Conservation (phyloP, 2,888 invertebrate species). For the Mamestra brassicae region DNA sequence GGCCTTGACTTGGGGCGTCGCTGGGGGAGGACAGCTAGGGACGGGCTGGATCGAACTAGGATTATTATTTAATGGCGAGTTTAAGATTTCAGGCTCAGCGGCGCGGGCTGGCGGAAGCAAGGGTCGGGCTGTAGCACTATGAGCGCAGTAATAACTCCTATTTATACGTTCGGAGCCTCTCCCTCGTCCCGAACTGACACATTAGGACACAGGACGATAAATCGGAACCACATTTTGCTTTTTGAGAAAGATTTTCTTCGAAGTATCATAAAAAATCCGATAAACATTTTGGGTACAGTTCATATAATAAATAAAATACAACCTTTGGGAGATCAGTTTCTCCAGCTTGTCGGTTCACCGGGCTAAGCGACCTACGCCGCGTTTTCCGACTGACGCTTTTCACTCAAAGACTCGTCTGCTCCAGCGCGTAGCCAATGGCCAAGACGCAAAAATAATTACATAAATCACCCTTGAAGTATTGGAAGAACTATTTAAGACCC, state of each 20-base stretch:
- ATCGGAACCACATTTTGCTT: not conserved
- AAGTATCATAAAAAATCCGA: not conserved
- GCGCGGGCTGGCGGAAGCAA: too few relatives aligned
- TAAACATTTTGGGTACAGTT: not conserved
- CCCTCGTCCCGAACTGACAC: not conserved
- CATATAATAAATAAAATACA: not conserved
- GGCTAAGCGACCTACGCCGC: not conserved
- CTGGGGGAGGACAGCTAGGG: too few relatives aligned
- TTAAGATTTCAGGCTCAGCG: too few relatives aligned
- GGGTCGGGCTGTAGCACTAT: not conserved
- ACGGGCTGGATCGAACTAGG: too few relatives aligned
- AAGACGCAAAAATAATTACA: slow-evolving; percentile 13
- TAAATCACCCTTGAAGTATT: slow-evolving; percentile 18
- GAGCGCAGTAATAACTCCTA: not conserved
- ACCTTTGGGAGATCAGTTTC: not conserved
- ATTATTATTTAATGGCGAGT: too few relatives aligned
- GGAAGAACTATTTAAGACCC: not conserved
- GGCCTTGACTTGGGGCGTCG: too few relatives aligned
- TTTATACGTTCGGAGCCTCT: not conserved
- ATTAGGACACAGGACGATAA: not conserved
- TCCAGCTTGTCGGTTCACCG: slow-evolving; percentile 17
- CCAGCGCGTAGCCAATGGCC: slow-evolving; percentile 4
- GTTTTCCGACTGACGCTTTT: slow-evolving; percentile 27
- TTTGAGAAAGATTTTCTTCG: not conserved
- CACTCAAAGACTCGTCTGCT: slow-evolving; percentile 21